A percentile compares a stretch with the other conserved stretches of the same genome.
These are phyloP conservation scores for Brachionus calyciflorus DNA, from an alignment of 1,140 invertebrate genomes.

Conservation along the genomic window DNA sequence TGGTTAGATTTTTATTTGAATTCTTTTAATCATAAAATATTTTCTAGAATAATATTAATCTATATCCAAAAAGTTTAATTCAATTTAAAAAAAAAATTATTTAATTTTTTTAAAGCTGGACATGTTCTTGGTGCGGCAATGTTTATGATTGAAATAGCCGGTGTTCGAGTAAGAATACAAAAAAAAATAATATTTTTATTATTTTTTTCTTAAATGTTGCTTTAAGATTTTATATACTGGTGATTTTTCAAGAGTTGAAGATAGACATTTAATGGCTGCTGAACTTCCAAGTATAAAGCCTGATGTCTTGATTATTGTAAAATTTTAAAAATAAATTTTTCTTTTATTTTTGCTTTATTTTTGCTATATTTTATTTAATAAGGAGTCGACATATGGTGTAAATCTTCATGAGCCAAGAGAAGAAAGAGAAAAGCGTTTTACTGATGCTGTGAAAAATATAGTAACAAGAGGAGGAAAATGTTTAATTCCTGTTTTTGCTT, in stretches of 20 bases:
- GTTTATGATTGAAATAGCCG: conserved; percentile 99
- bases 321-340: neutral
- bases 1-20: conserved; percentile 63
- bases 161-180: conserved; percentile 71
- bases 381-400: conserved; percentile 98
- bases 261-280: conserved; percentile 96
- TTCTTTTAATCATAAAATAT: too few relatives aligned
- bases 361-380: conserved; percentile 17
- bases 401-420: conserved; percentile 98
- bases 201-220: neutral
- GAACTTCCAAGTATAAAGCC: conserved; percentile 93
- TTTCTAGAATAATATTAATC: too few relatives aligned
- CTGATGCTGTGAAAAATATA: conserved; percentile 89
- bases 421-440: conserved; percentile 90
- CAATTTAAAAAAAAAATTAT: neutral
- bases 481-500: conserved; percentile 95
- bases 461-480: conserved; percentile 90
- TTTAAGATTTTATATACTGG: conserved; percentile 86
- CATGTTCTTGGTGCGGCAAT: conserved; percentile 98
- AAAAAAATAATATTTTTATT: neutral
- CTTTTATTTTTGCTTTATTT: neutral
- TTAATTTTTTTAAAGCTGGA: conserved; percentile 62
- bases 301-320: conserved; percentile 88
- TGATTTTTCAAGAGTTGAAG: conserved; percentile 96
- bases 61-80: too few relatives aligned